Percentiles rank a stretch among this genome's conserved stretches.
Conservation (phyloP, 2,888 invertebrate genomes). For the Unio pictorum region DNA sequence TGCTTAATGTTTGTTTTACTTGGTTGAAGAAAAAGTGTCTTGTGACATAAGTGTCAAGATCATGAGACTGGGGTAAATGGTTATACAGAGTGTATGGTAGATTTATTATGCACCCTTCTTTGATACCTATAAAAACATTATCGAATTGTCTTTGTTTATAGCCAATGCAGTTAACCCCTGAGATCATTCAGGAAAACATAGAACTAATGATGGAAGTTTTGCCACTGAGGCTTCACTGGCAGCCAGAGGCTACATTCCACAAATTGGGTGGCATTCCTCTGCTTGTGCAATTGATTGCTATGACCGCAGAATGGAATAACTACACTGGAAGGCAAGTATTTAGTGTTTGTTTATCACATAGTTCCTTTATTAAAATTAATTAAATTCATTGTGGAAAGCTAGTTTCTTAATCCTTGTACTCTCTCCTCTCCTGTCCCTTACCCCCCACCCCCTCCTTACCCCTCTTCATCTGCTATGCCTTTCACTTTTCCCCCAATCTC, state of each 20-base stretch:
- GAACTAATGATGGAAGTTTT: slow-evolving; percentile 84
- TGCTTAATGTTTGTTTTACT: too few species aligned
- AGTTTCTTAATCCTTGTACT: neutral
- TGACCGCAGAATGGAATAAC: slow-evolving; percentile 90
- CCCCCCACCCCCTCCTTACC: too few species aligned
- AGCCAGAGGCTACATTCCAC: slow-evolving; percentile 89
- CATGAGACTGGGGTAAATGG: too few species aligned
- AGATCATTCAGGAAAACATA: slow-evolving; percentile 89
- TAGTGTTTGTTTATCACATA: neutral
- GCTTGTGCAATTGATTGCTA: slow-evolving; percentile 88
- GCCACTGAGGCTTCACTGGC: slow-evolving; percentile 86
- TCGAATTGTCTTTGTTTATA: too few species aligned
- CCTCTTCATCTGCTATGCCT: too few species aligned
- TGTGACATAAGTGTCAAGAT: too few species aligned
- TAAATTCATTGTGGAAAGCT: too few species aligned
- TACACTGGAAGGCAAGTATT: slow-evolving; percentile 80
- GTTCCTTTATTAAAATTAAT: too few species aligned
- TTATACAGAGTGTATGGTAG: too few species aligned
- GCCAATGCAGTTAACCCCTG: slow-evolving; percentile 78
- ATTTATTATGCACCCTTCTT: too few species aligned
- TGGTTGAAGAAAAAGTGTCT: too few species aligned
- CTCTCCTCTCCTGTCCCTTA: neutral
- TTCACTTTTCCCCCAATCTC: neutral
- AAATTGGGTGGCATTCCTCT: slow-evolving; percentile 84
- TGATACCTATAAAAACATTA: too few species aligned